Conservation (phyloP, 2,113 vertebrate species). For the Azemiops feae region DNA sequence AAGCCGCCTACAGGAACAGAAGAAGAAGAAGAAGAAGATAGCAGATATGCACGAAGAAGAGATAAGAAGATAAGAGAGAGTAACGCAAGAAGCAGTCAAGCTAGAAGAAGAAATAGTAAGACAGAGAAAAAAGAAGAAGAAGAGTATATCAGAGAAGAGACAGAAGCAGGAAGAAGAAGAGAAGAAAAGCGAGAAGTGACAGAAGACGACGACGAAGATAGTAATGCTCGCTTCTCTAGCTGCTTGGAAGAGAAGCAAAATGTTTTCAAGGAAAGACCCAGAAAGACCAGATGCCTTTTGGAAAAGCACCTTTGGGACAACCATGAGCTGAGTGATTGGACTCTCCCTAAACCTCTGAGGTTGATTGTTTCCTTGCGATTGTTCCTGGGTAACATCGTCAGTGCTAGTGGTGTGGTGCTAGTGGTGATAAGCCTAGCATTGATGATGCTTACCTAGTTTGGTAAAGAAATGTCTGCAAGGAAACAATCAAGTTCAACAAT, state of each 20-base stretch:
- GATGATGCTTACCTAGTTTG: background rate
- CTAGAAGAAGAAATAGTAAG: too few species aligned
- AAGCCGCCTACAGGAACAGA: too few species aligned
- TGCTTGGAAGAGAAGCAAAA: background rate
- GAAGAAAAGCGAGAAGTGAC: fast-evolving
- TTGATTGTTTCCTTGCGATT: too few species aligned
- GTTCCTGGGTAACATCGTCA: background rate
- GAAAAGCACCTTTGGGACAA: background rate
- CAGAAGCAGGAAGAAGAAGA: too few species aligned
- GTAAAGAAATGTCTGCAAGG: background rate
- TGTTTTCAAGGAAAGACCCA: background rate
- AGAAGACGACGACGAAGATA: too few species aligned
- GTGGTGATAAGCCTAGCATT: background rate
- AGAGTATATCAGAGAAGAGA: too few species aligned
- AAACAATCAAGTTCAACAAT: background rate
- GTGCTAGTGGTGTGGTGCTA: background rate
- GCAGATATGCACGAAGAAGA: too few species aligned
- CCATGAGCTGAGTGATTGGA: background rate
- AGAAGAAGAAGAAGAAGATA: too few species aligned
- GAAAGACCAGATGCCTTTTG: background rate
- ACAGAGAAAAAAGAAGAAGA: too few species aligned
- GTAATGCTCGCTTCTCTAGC: background rate
- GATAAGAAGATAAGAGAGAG: too few species aligned
- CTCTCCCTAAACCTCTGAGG: background rate
- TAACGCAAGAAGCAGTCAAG: too few species aligned